phyloP scores from a whole-genome alignment of 2,888 invertebrate species.

The Pyrrhosoma nymphula region DNA sequence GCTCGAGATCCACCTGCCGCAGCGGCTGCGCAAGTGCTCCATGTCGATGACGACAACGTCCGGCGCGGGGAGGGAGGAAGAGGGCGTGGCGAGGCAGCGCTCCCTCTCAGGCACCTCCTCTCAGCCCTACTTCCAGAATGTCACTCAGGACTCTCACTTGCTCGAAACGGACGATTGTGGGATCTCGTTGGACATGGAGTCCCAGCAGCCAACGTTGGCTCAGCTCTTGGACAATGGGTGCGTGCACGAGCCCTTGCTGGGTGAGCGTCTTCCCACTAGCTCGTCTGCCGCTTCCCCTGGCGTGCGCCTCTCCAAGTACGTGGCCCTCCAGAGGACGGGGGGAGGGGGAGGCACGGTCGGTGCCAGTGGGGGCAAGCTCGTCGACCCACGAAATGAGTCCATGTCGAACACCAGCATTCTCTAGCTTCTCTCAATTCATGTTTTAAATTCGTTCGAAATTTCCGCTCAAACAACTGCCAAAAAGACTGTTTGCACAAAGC shows the following conservation, averaged over 20 bases:
- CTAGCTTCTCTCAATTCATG: neutral
- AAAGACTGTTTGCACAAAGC: neutral
- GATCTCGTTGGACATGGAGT: neutral
- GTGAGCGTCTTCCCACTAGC: neutral
- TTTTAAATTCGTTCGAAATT: neutral
- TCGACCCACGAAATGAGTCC: conserved; percentile 3
- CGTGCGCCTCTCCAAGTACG: conserved; percentile 68
- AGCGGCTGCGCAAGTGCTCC: conserved; percentile 78
- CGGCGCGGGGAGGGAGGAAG: neutral
- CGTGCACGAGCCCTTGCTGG: conserved; percentile 69
- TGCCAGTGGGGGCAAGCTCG: neutral
- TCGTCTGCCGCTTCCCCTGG: neutral
- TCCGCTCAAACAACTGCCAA: conserved; percentile 30
- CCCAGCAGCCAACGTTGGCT: neutral
- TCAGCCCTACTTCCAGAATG: neutral
- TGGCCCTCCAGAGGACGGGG: conserved; percentile 28
- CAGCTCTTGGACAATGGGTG: conserved; percentile 61
- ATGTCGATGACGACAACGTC: conserved; percentile 71
- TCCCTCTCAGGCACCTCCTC: neutral
- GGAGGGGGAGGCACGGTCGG: neutral
- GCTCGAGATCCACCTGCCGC: conserved; percentile 79
- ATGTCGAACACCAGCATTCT: conserved; percentile 42
- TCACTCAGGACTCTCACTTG: neutral
- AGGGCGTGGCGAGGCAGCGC: neutral
- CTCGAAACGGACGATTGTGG: neutral